Percentiles rank a stretch among this genome's conserved stretches.
Evolutionary conservation across 2,888 invertebrate species (phyloP).

Genomic region (Acleris emargana): DNA sequence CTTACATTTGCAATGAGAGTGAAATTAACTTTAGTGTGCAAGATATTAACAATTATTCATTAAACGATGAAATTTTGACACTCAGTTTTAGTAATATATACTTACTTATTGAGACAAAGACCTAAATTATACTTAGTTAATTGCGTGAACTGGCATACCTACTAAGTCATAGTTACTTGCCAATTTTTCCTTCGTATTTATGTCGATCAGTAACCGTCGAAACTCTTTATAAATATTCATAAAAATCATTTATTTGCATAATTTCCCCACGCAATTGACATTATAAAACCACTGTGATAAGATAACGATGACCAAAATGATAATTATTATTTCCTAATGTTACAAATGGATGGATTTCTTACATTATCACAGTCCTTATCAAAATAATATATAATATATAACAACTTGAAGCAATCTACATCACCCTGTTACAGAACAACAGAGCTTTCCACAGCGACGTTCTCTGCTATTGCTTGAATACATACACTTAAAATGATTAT

Average conservation of each 20-base stretch:
- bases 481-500: neutral
- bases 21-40: slow-evolving; percentile 1
- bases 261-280: slow-evolving; percentile 8
- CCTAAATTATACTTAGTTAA: neutral
- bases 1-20: neutral
- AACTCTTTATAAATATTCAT: too few relatives aligned
- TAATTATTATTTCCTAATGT: slow-evolving; percentile 6
- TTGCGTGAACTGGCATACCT: neutral
- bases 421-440: neutral
- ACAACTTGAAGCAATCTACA: slow-evolving; percentile 14
- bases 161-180: too few relatives aligned
- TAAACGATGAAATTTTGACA: slow-evolving; percentile 18
- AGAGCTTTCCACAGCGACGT: neutral
- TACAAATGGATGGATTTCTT: slow-evolving; percentile 41
- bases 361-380: slow-evolving; percentile 57
- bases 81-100: slow-evolving; percentile 8
- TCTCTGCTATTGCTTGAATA: neutral
- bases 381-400: slow-evolving; percentile 11
- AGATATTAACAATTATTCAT: slow-evolving; percentile 8
- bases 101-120: slow-evolving; percentile 5
- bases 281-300: slow-evolving; percentile 7
- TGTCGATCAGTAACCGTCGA: too few relatives aligned
- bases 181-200: too few relatives aligned
- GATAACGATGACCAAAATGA: slow-evolving; percentile 17
- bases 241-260: neutral